phyloP scores from a whole-genome alignment of 1,140 invertebrate genomes.

The Penaeus japonicus region DNA sequence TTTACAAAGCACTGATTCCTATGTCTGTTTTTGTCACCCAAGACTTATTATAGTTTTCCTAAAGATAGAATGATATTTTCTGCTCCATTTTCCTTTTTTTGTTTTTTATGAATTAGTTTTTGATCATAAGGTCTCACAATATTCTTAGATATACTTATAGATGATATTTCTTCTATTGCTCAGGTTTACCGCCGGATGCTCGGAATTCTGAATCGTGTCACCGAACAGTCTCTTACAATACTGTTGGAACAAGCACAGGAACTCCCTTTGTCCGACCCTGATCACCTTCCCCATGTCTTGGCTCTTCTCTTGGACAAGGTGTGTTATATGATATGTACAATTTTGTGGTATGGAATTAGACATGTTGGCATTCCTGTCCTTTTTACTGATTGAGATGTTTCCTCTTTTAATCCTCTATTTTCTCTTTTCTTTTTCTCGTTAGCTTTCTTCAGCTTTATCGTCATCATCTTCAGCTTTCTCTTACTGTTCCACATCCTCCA shows the following conservation, averaged over 20 bases:
- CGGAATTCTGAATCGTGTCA: constrained; percentile 49
- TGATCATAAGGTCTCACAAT: not conserved
- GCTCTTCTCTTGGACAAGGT: constrained; percentile 46
- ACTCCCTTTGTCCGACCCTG: constrained; percentile 37
- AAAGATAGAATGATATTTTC: too few species aligned
- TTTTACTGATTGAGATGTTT: too few species aligned
- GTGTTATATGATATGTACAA: not conserved
- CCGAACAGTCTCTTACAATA: constrained; percentile 35
- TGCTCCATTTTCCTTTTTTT: too few species aligned
- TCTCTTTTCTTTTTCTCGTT: too few species aligned
- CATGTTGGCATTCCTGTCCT: not conserved
- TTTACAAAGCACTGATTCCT: too few species aligned
- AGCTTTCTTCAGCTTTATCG: too few species aligned
- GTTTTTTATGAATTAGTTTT: too few species aligned
- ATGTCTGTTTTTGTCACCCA: too few species aligned
- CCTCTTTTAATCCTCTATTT: too few species aligned
- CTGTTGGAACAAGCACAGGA: constrained; percentile 44
- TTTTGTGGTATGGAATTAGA: not conserved
- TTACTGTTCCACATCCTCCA: too few species aligned
- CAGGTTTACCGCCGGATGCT: constrained; percentile 46
- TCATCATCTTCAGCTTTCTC: too few species aligned
- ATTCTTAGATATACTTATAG: not conserved
- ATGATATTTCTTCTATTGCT: not conserved
- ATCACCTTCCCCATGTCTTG: constrained; percentile 30
- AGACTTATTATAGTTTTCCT: too few species aligned